A percentile compares a stretch with the other conserved stretches of the same genome.
phyloP scores from a whole-genome alignment of 2,113 vertebrate species.

The Podarcis cretensis region DNA sequence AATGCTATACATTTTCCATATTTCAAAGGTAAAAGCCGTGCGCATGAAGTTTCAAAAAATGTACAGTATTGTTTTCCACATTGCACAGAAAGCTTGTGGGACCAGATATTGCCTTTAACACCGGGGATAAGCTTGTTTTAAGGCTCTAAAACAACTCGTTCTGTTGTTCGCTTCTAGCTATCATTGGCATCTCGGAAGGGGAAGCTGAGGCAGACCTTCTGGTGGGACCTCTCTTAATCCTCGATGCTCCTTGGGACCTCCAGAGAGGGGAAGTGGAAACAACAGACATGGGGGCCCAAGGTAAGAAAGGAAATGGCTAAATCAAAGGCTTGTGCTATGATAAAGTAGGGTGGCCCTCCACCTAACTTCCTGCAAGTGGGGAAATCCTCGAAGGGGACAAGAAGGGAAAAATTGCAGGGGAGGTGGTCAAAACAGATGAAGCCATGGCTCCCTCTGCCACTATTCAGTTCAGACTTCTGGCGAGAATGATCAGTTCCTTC shows the following conservation, averaged over 20 bases:
- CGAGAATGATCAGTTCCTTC: background rate
- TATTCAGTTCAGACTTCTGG: background rate
- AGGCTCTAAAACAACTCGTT: background rate
- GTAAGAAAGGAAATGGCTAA: background rate
- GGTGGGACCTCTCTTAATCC: background rate
- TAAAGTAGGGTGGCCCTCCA: background rate
- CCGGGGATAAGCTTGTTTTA: no score
- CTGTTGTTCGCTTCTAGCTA: background rate
- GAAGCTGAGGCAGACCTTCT: background rate
- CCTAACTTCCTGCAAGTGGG: background rate
- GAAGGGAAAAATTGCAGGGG: background rate
- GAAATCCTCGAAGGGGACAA: background rate
- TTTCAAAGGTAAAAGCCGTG: background rate
- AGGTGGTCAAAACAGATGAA: background rate
- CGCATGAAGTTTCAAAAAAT: background rate
- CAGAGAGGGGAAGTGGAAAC: background rate
- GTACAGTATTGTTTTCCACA: background rate
- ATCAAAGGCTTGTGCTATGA: background rate
- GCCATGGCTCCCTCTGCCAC: background rate
- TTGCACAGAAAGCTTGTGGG: background rate
- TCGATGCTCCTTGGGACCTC: background rate
- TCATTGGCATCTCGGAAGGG: background rate
- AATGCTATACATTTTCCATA: background rate
- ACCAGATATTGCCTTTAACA: background rate
- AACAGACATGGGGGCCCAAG: background rate